Evolutionary conservation across 2,888 invertebrate genomes (phyloP).

Genomic region (Phorcus lineatus): DNA sequence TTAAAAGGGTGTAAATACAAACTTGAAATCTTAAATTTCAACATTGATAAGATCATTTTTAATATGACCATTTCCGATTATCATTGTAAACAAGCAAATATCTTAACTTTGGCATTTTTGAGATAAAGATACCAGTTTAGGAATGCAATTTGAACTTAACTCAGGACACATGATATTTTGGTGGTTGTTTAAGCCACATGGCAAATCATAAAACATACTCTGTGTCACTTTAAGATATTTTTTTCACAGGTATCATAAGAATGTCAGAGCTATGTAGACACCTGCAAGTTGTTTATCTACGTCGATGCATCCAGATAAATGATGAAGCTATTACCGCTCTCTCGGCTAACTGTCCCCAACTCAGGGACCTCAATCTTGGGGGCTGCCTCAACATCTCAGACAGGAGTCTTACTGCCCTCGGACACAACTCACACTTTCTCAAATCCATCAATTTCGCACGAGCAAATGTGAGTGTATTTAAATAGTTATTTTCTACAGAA

Average conservation of each 20-base stretch:
- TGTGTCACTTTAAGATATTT: neutral
- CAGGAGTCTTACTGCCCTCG: conserved; percentile 58
- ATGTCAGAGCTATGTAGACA: conserved; percentile 61
- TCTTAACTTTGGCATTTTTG: too few relatives aligned
- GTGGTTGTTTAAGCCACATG: too few relatives aligned
- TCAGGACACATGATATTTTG: too few relatives aligned
- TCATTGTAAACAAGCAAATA: too few relatives aligned
- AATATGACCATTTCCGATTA: too few relatives aligned
- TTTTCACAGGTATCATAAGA: conserved; percentile 53
- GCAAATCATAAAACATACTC: too few relatives aligned
- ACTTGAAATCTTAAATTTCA: too few relatives aligned
- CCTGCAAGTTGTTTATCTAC: conserved; percentile 68
- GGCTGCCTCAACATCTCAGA: conserved; percentile 69
- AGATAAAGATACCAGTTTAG: too few relatives aligned
- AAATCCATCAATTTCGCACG: conserved; percentile 65
- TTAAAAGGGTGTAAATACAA: too few relatives aligned
- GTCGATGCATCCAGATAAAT: conserved; percentile 67
- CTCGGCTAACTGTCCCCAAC: conserved; percentile 61
- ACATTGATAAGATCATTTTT: too few relatives aligned
- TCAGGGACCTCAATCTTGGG: conserved; percentile 69
- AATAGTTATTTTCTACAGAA: too few relatives aligned
- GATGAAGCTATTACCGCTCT: conserved; percentile 67
- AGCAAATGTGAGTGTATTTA: conserved; percentile 48
- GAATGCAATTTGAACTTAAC: too few relatives aligned
- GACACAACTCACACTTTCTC: conserved; percentile 58